These are phyloP conservation scores for Sphaerophoria rueppellii DNA, from an alignment of 2,888 invertebrate species.

Conservation along the genomic window DNA sequence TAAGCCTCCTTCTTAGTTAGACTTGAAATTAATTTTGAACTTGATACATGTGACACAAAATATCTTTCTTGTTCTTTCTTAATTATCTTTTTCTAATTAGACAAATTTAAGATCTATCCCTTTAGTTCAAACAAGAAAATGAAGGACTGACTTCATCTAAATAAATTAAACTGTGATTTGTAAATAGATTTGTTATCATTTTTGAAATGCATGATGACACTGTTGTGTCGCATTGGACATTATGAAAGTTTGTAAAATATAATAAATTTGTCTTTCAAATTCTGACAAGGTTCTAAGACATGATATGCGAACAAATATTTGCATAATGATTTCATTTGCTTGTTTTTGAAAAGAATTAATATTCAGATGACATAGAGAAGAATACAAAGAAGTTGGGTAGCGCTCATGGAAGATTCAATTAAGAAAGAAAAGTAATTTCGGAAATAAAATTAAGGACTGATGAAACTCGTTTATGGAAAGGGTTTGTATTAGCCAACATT, in stretches of 20 bases:
- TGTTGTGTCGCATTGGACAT: constrained; percentile 11
- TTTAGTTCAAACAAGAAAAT: not conserved
- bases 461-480: no score
- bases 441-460: no score
- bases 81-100: not conserved
- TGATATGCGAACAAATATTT: constrained; percentile 53
- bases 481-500: no score
- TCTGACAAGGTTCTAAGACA: constrained; percentile 47
- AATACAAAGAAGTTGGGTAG: not conserved
- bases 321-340: constrained; percentile 58
- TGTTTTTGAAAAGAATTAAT: constrained; percentile 24
- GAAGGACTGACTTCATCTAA: constrained; percentile 1
- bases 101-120: constrained; percentile 6
- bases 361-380: constrained; percentile 45
- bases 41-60: not conserved
- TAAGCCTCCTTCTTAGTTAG: not conserved
- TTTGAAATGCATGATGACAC: constrained; percentile 39
- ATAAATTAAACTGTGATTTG: constrained; percentile 38
- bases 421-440: no score
- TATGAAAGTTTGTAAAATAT: constrained; percentile 27
- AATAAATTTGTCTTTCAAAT: constrained; percentile 62
- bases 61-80: no score
- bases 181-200: constrained; percentile 55
- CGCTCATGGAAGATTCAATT: no score
- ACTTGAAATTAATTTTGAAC: constrained; percentile 13